phyloP scores from a whole-genome alignment of 2,113 vertebrate genomes.

The Heteronetta atricapilla region DNA sequence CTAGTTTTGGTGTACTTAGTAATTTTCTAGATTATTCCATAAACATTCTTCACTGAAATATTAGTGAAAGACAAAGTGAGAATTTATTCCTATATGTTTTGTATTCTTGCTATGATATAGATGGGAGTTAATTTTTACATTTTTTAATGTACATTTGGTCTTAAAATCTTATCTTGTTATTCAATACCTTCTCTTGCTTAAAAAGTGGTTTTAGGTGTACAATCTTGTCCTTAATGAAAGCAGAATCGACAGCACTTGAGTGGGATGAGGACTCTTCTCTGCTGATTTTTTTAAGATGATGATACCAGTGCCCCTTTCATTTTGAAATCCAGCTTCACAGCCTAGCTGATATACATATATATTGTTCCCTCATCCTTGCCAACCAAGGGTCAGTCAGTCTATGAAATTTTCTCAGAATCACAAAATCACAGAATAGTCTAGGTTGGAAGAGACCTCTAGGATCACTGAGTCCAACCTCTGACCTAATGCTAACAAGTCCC shows the following conservation, averaged over 20 bases:
- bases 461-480: too few species aligned
- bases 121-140: neutral
- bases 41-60: neutral
- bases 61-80: neutral
- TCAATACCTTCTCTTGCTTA: neutral
- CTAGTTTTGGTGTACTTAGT: neutral
- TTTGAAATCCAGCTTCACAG: neutral
- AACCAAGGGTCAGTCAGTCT: neutral
- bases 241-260: neutral
- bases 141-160: neutral
- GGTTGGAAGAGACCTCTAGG: too few species aligned
- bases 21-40: neutral
- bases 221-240: neutral
- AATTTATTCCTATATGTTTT: neutral
- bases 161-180: neutral
- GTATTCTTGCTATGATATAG: neutral
- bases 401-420: neutral
- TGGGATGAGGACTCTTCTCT: neutral
- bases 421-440: too few species aligned
- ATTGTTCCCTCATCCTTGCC: neutral
- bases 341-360: neutral
- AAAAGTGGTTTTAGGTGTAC: neutral
- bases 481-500: too few species aligned
- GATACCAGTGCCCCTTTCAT: neutral
- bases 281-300: neutral